A percentile compares a stretch with the other conserved stretches of the same genome.
These are phyloP conservation scores for Oreochromis spilurus DNA, from an alignment of 2,113 vertebrate genomes.

Conservation along the genomic window DNA sequence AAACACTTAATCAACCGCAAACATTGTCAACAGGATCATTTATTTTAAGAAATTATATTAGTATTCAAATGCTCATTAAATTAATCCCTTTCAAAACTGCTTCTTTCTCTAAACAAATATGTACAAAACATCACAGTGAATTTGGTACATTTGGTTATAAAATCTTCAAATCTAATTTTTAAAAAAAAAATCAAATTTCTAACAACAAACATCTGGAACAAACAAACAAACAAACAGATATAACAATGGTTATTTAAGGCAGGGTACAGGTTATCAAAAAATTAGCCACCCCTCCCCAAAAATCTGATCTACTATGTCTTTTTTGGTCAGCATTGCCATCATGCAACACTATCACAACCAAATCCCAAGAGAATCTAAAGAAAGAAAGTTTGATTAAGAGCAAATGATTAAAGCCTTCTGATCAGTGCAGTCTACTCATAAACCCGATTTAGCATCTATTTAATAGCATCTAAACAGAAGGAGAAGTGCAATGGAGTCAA, in stretches of 20 bases:
- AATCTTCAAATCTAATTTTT: neutral
- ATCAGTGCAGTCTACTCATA: neutral
- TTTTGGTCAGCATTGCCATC: neutral
- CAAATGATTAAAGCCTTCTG: neutral
- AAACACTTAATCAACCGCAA: neutral
- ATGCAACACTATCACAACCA: neutral
- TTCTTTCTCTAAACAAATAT: constrained; percentile 21
- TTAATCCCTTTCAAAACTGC: neutral
- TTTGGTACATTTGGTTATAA: constrained; percentile 36
- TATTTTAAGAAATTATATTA: constrained; percentile 60
- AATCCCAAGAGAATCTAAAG: neutral
- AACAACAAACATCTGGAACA: neutral
- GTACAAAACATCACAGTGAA: constrained; percentile 65
- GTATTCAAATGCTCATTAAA: constrained; percentile 33
- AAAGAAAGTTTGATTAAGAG: neutral
- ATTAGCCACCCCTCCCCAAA: neutral
- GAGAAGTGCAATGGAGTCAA: neutral
- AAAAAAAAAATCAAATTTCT: neutral
- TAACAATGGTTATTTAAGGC: constrained; percentile 13
- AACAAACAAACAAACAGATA: neutral
- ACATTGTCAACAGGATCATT: neutral
- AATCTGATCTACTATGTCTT: neutral
- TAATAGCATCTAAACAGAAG: neutral
- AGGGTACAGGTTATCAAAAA: neutral
- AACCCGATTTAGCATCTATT: neutral